A percentile compares a stretch with the other conserved stretches of the same genome.
Evolutionary conservation across 2,888 invertebrate species (phyloP).

Genomic region (Danaus chrysippus): DNA sequence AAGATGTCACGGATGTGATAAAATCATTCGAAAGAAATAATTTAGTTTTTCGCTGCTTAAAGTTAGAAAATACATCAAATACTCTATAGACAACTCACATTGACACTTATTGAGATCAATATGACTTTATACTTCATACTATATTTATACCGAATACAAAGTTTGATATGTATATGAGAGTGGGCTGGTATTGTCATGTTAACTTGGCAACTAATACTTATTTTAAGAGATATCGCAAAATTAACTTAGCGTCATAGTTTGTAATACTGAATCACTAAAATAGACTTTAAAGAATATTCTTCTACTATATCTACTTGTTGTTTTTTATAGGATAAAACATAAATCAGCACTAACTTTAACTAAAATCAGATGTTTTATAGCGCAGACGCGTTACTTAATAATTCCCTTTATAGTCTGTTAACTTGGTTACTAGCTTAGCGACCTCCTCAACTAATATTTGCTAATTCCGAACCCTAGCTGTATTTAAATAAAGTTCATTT

Average conservation of each 20-base stretch:
- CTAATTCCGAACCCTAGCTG: constrained; percentile 19
- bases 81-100: neutral
- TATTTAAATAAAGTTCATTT: constrained; percentile 15
- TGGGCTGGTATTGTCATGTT: too few relatives aligned
- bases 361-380: constrained; percentile 38
- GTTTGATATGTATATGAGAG: too few relatives aligned
- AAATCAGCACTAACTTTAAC: constrained; percentile 32
- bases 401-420: constrained; percentile 49
- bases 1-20: constrained; percentile 19
- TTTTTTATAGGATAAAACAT: constrained; percentile 19
- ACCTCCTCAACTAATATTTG: constrained; percentile 32
- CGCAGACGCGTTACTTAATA: constrained; percentile 45
- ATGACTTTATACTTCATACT: neutral
- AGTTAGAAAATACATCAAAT: neutral
- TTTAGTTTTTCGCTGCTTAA: constrained; percentile 4
- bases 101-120: neutral
- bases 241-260: too few relatives aligned
- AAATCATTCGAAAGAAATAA: constrained; percentile 13
- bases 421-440: constrained; percentile 42
- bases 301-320: neutral
- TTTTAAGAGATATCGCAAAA: neutral
- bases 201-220: neutral
- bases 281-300: neutral
- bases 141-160: too few relatives aligned
- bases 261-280: neutral